Evolutionary conservation across 2,888 invertebrate genomes (phyloP), one percentile per base, ranked within the genome.

Genomic region (Rhopalosiphum nymphaeae): DNA sequence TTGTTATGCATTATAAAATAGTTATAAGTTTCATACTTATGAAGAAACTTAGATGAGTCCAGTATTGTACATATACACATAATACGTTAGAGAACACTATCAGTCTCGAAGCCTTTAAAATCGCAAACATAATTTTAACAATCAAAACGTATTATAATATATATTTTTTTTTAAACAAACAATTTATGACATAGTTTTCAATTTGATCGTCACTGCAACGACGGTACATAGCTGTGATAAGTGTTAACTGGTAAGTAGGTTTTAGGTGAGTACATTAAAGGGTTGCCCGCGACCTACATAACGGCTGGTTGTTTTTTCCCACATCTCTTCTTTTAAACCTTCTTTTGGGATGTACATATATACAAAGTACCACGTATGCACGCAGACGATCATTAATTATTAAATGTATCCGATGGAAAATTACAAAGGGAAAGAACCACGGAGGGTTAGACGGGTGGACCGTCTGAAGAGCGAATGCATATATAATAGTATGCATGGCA

Each of bases 321-420:
- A 25, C 36, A 9, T 53, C 10, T 88, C n/a, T 88, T 53, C 86
- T 86, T 46, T 85, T 44, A 85, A 44, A 85, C 44, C 44, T 42
- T 44, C 85, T 42, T 85, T 44, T 42, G 44, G 44, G 85, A 85
- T 25, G 44, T 26, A 44, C 85, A 26, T 36, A 67, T n/a, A 67
- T 67, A 57, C 42, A 78, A 9, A 78, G 36, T 78, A 36, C 78
- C 21, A 78, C 21, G 78, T 57, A 26, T 26, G 44, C 46, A 36
- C 53, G 13, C 29, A 84, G 56, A 42, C 86, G 44, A 87, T 42
- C 61, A 26, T 87, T 92, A 86, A 88, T 92, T 88, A 92, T 92
- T 67, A 92, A 92, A 92, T 21, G 92, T 67, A 36, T 92, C 49
- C 21, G 53, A 88, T 42, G 49, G 42, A 49, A 86, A 92, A 92